Base-by-base conservation (phyloP, 2,113 vertebrate species). In the Myxocyprinus asiaticus region DNA sequence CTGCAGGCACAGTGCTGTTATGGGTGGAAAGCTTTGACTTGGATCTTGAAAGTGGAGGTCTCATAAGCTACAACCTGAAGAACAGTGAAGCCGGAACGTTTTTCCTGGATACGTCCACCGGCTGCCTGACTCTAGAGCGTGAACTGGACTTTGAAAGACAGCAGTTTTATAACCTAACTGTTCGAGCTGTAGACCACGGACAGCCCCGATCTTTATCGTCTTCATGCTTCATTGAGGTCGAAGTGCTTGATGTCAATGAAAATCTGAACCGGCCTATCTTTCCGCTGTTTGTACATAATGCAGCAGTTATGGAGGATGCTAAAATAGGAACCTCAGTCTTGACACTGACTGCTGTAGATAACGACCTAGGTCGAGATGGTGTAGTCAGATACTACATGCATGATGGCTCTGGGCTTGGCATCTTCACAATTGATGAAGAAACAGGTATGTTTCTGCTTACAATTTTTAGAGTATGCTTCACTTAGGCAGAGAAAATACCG, bases 211-310 rank as follows among this genome's bases (percentile, higher is more conserved):
- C 95, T 73, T 94, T 91, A 53, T 96, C 95, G 6, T 95, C 96
- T 0, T 94, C 96, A 61, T 98, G 98, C 82, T 94, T 94, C 0
- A 84, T 98, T 76, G 94, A 96, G 88, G 93, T 99, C 45, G 92
- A 91, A 50, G 90, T 99, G 73, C 84, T 97, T 84, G 98, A 99
- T 58, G 92, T 99, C 67, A 98, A 98, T 12, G 98, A 99, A 89
- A 99, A 99, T 82, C 90, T 98, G 76, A 90, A 97, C 79, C 81
- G 90, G 10, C 97, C 98, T 0, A 86, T 74, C 73, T 98, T 99
- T 82, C 85, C 91, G 44, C 93, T 93, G 84, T 97, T 98, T 55
- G 94, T 96, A 75, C 93, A 96, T 84, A 92, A 95, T 83, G 91
- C 93, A 9, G 88, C 83, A 22, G 93, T 99, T 82, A 90, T 88